A percentile compares a stretch with the other conserved stretches of the same genome.
Evolutionary conservation across 2,113 vertebrate species (phyloP).

Genomic region (Saccopteryx leptura): DNA sequence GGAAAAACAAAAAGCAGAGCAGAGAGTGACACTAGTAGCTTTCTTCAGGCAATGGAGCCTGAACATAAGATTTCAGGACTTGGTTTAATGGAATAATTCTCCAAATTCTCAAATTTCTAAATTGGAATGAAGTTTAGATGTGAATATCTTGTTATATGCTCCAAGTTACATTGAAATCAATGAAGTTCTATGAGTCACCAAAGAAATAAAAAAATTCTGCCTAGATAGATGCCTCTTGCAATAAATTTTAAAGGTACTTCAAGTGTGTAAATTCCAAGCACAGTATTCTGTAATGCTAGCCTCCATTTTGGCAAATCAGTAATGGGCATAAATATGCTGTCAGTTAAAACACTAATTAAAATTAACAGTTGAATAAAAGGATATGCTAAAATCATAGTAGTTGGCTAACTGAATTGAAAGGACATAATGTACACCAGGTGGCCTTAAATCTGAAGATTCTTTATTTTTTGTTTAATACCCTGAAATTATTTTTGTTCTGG

Average conservation of each 20-base stretch:
- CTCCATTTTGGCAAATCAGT: slow-evolving; percentile 21
- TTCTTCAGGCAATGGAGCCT: slow-evolving; percentile 93
- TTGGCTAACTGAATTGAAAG: neutral
- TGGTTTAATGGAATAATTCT: slow-evolving; percentile 78
- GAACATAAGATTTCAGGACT: slow-evolving; percentile 92
- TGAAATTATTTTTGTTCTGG: slow-evolving; percentile 85
- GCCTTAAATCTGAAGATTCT: neutral
- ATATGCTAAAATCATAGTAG: neutral
- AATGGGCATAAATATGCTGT: slow-evolving; percentile 64
- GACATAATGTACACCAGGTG: neutral
- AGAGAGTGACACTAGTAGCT: slow-evolving; percentile 91
- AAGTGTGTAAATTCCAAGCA: slow-evolving; percentile 94
- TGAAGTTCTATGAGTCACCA: slow-evolving; percentile 94
- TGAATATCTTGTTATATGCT: slow-evolving; percentile 58
- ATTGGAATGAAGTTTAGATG: neutral
- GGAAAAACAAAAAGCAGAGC: slow-evolving; percentile 93
- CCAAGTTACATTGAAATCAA: slow-evolving; percentile 93
- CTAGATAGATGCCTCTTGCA: slow-evolving; percentile 90
- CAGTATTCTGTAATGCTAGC: slow-evolving; percentile 84
- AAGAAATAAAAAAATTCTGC: slow-evolving; percentile 93
- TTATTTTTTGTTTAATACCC: neutral
- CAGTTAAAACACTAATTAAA: slow-evolving; percentile 69
- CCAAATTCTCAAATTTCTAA: slow-evolving; percentile 78
- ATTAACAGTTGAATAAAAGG: slow-evolving; percentile 66
- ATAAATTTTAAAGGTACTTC: slow-evolving; percentile 93